Evolutionary conservation across 2,797 vertebrate species (phyloP).

Genomic region (Ptychadena robeensis): DNA sequence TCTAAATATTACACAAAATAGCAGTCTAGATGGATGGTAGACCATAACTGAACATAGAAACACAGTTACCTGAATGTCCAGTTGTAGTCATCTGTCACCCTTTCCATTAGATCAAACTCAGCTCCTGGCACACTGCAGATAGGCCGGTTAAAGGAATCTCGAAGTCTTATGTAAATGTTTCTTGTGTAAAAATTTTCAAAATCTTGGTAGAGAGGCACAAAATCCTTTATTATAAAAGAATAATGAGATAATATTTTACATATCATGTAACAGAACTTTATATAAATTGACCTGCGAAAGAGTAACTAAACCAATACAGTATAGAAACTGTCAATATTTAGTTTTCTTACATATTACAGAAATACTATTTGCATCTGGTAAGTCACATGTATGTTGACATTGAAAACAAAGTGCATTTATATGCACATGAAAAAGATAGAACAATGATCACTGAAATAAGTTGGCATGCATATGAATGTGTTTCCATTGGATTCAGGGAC

Average conservation of each 20-base stretch:
- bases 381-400: too few relatives aligned
- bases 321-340: too few relatives aligned
- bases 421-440: too few relatives aligned
- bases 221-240: constrained; percentile 79
- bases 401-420: too few relatives aligned
- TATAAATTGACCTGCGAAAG: not conserved
- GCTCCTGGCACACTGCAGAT: constrained; percentile 89
- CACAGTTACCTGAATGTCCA: constrained; percentile 87
- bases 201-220: constrained; percentile 94
- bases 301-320: too few relatives aligned
- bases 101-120: constrained; percentile 88
- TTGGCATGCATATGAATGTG: too few relatives aligned
- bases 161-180: constrained; percentile 92
- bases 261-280: not conserved
- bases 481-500: too few relatives aligned
- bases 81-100: constrained; percentile 92
- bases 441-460: too few relatives aligned
- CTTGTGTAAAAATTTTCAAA: constrained; percentile 95
- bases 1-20: not conserved
- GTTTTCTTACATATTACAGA: too few relatives aligned
- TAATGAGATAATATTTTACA: not conserved
- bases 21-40: not conserved
- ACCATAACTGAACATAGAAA: not conserved
- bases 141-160: constrained; percentile 93
- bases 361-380: too few relatives aligned